These are phyloP conservation scores for Percina caprodes DNA, from an alignment of 2,113 vertebrate genomes.

Conservation along the genomic window DNA sequence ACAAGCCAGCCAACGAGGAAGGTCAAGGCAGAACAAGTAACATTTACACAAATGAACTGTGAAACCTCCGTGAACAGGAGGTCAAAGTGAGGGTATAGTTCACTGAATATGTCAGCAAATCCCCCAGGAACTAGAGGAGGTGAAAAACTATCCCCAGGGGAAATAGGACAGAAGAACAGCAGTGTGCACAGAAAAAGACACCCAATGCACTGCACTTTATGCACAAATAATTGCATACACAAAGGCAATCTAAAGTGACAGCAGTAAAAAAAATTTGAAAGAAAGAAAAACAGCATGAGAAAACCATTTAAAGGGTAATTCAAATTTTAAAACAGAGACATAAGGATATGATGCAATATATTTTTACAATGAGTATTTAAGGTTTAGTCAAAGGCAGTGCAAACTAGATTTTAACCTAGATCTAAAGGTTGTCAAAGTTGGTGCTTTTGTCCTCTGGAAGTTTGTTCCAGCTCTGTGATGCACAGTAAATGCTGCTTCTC, in stretches of 20 bases:
- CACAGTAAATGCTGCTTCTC: neutral
- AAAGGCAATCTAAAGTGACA: neutral
- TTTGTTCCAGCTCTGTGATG: neutral
- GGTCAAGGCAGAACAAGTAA: constrained; percentile 61
- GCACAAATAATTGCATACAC: constrained; percentile 56
- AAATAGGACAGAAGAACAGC: constrained; percentile 73
- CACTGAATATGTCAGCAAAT: constrained; percentile 63
- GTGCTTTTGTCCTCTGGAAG: too few species aligned
- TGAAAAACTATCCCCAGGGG: constrained; percentile 66
- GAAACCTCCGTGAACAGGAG: constrained; percentile 49
- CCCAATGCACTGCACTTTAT: constrained; percentile 72
- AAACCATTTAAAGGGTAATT: neutral
- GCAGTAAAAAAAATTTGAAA: neutral
- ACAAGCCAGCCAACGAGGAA: constrained; percentile 28
- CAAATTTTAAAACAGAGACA: neutral
- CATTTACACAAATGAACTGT: constrained; percentile 60
- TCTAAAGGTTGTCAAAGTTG: neutral
- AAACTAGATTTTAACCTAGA: neutral
- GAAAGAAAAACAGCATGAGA: neutral
- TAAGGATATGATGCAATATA: neutral
- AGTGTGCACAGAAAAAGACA: constrained; percentile 58
- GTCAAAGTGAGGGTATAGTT: constrained; percentile 62
- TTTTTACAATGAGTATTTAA: neutral
- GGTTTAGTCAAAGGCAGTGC: neutral
- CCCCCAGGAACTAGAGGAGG: constrained; percentile 53